Base-by-base conservation (phyloP, 1,140 invertebrate genomes). In the Drosophila nannoptera region DNA sequence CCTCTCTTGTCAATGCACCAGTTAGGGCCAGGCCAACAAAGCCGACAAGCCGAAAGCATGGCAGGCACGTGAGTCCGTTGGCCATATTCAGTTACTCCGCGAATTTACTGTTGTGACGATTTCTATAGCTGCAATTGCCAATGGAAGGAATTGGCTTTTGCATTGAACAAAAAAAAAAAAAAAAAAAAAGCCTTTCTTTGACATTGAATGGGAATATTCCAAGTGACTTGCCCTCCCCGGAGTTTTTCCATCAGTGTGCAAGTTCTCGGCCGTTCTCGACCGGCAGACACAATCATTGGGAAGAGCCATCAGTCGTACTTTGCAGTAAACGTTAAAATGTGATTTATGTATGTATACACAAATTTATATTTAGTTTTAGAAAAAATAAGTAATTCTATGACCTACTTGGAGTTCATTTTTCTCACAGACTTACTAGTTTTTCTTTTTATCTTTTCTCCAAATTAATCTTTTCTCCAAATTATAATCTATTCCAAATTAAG, bases 191-290 rank as follows among this genome's bases (percentile, higher is more conserved):
- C 29, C 11, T 38, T 69, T 59, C 46, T 46, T 54, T 71, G 68
- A 5, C 68, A 69, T 69, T 69, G 67, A 50, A 65, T 65, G 9
- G 38, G 11, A 35, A 32, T 36, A 56, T 14, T 62, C 42, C 35
- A 53, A 55, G 33, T 32, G 52, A 56, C 36, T 42, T 31, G 53
- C 42, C 53, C 53, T 55, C 53, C 38, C 6, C 5, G 16, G 16
- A 40, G 36, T 69, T 60, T 60, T 63, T 67, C 56, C 22, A 42
- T 48, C 52, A n/a, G n/a, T n/a, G n/a, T n/a, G n/a, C n/a, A n/a
- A n/a, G n/a, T 54, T 22, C 22, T 22, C 22, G 22, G 22, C 11
- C 29, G 59, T 52, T 42, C 35, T n/a, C n/a, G n/a, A n/a, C n/a
- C 14, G 36, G 7, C 33, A 53, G 22, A 1, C 22, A 2, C 7